These are phyloP conservation scores for Thamnophis elegans DNA, from an alignment of 2,797 vertebrate genomes.

Conservation along the genomic window DNA sequence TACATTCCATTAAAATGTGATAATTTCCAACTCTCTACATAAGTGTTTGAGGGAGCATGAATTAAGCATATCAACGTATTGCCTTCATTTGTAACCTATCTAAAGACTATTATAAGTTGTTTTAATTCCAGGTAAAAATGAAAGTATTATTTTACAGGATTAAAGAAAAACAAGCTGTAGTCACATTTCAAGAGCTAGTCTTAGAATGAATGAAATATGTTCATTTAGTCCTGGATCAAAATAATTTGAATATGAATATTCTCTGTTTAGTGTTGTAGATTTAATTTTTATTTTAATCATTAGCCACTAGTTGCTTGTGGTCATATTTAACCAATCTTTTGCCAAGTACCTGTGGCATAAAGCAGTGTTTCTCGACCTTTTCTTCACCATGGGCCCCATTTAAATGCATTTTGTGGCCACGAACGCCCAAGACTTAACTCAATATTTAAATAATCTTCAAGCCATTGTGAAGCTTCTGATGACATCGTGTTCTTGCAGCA, in stretches of 20 bases:
- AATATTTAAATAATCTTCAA: neutral
- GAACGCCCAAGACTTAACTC: neutral
- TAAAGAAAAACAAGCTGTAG: neutral
- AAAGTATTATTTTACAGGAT: neutral
- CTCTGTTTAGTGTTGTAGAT: neutral
- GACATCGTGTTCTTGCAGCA: neutral
- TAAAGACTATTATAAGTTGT: neutral
- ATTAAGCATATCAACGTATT: neutral
- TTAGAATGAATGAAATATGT: neutral
- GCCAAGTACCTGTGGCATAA: neutral
- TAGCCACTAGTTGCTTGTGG: neutral
- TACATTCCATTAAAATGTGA: neutral
- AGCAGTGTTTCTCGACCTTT: neutral
- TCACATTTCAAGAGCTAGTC: neutral
- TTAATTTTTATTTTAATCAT: neutral
- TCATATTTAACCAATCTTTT: neutral
- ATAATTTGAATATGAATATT: neutral
- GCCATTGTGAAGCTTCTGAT: neutral
- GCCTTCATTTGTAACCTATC: neutral
- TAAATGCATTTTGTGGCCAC: neutral
- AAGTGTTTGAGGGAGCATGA: neutral
- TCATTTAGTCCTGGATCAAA: neutral
- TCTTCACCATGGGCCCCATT: neutral
- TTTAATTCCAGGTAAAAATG: neutral
- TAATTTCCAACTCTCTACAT: neutral